Base-by-base conservation (phyloP, 1,140 invertebrate species). In the Platyscapa corneri region DNA sequence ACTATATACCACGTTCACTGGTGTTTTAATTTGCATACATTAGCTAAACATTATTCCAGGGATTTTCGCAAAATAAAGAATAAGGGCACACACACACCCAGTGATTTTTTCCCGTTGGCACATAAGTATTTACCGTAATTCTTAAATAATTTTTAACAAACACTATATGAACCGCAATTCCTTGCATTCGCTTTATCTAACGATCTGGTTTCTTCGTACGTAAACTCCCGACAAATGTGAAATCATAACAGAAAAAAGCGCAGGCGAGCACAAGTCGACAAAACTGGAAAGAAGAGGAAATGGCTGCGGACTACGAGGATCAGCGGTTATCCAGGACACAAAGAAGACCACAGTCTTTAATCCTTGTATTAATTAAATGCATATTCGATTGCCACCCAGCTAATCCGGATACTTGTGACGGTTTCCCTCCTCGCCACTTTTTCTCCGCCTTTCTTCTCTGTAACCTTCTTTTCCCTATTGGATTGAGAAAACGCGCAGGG, bases 401-500 rank as follows among this genome's bases (percentile, higher is more conserved):
- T 82, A 74, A 75, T 82, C 49, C 23, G 8, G 46, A 34, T 34
- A 30, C 16, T 56, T 34, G 6, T 49, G 16, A 20, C 75, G 12
- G 67, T 8, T 32, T 34, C 32, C 84, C 37, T 86, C 79, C 49
- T 53, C 49, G 2, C 16, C 16, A 53, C 49, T 53, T 53, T 53
- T 53, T 18, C 49, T 53, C 18, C 18, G 49, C 18, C 49, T 46
- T 12, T 5, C 42, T 46, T 46, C 42, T 56, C 34, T 82, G 56
- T 84, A 27, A 10, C 67, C 34, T 53, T 82, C 80, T 74, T 74
- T 82, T 85, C 83, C 67, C 56, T 85, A 79, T 83, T 81, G 53
- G 23, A 27, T 75, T n/a, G 82, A 80, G 78, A 80, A 75, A 80
- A 65, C 34, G 37, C 67, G 80, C n/a, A 32, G 74, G 37, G 81